phyloP scores from a whole-genome alignment of 2,888 invertebrate genomes.

The Megaustenia siamemsis region DNA sequence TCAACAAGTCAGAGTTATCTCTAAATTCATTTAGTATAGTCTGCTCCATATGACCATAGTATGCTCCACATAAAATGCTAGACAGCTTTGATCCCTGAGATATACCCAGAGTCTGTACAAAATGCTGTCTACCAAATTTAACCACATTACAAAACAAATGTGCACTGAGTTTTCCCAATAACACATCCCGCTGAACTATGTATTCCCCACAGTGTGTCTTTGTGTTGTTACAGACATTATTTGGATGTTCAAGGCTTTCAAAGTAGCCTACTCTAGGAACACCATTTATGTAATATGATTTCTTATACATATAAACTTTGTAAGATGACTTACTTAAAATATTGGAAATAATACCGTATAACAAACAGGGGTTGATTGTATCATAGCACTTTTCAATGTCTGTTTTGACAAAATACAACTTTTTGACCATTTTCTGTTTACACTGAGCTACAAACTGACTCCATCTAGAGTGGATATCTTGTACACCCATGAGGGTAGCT shows the following conservation, averaged over 20 bases:
- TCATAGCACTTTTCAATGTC: constrained; percentile 76
- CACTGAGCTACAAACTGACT: not conserved
- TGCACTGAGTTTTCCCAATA: constrained; percentile 35
- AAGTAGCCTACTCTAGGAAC: not conserved
- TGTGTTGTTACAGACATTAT: not conserved
- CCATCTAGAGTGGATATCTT: constrained; percentile 34
- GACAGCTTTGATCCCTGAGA: constrained; percentile 77
- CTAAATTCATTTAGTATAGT: not conserved
- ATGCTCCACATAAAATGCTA: constrained; percentile 74
- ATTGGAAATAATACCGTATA: constrained; percentile 65
- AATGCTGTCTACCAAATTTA: constrained; percentile 69
- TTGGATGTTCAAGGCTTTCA: not conserved
- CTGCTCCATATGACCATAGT: constrained; percentile 73
- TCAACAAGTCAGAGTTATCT: constrained; percentile 61
- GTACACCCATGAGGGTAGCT: constrained; percentile 13
- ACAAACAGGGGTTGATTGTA: constrained; percentile 68
- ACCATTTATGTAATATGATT: not conserved
- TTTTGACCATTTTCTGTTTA: not conserved
- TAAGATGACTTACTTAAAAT: constrained; percentile 61
- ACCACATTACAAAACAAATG: constrained; percentile 35
- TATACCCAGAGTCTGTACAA: constrained; percentile 70
- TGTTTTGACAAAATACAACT: constrained; percentile 75
- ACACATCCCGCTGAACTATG: constrained; percentile 15
- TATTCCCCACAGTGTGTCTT: not conserved
- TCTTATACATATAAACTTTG: constrained; percentile 27